Conservation (phyloP, 2,797 vertebrate genomes). For the Poecilia gillii region DNA sequence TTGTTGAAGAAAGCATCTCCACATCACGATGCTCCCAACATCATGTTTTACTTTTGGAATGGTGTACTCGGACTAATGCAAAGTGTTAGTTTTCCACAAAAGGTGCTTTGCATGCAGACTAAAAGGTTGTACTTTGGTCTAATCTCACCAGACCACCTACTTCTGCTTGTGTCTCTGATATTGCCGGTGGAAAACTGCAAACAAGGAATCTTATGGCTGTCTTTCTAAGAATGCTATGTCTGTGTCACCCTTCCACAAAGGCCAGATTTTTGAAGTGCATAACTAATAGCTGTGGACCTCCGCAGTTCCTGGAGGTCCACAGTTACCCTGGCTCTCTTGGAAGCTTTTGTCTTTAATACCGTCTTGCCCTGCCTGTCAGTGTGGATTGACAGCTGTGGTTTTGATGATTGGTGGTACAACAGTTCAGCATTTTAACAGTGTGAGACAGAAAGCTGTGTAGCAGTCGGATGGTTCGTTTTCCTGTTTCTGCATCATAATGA, state of each 20-base stretch:
- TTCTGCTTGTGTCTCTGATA: neutral
- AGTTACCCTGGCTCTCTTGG: neutral
- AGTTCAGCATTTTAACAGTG: neutral
- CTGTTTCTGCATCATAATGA: neutral
- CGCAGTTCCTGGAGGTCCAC: neutral
- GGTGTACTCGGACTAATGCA: neutral
- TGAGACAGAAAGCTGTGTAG: neutral
- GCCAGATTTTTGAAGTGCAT: neutral
- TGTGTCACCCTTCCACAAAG: neutral
- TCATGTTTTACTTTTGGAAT: neutral
- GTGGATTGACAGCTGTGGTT: neutral
- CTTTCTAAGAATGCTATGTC: neutral
- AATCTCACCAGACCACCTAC: neutral
- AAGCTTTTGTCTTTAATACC: neutral
- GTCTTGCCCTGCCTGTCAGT: neutral
- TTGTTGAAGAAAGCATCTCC: neutral
- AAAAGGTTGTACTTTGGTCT: neutral
- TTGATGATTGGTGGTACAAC: neutral
- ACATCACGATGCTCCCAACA: neutral
- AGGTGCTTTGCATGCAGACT: neutral
- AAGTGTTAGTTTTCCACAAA: neutral
- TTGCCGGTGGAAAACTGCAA: neutral
- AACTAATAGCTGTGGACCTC: neutral
- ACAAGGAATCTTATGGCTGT: neutral
- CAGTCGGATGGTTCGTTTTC: neutral